Percentiles rank a stretch among this genome's conserved stretches.
Evolutionary conservation across 1,140 invertebrate genomes (phyloP).

Genomic region (Solen grandis): DNA sequence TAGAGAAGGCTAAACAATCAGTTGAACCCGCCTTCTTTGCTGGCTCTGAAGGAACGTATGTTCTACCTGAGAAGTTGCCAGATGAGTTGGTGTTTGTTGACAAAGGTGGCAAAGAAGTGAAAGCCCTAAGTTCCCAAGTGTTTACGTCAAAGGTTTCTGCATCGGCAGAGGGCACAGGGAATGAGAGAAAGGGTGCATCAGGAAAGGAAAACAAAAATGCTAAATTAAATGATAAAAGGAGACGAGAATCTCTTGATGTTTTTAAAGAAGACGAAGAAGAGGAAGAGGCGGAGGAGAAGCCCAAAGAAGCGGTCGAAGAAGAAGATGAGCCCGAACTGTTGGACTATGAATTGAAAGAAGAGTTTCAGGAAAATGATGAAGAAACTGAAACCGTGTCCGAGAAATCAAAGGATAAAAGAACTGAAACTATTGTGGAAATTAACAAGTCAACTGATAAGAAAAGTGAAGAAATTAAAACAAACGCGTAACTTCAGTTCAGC

Average conservation of each 20-base stretch:
- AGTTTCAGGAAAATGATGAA: background rate
- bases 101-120: conserved; percentile 38
- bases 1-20: conserved; percentile 54
- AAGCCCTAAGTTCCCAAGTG: conserved; percentile 33
- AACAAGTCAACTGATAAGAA: too few species aligned
- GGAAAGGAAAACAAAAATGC: too few species aligned
- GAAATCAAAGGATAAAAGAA: too few species aligned
- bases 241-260: conserved; percentile 2
- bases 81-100: conserved; percentile 64
- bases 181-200: too few species aligned
- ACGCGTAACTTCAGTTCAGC: too few species aligned
- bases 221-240: background rate
- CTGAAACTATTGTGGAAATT: too few species aligned
- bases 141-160: conserved; percentile 12
- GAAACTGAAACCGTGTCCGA: too few species aligned
- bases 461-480: too few species aligned
- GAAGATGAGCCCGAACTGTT: conserved; percentile 11
- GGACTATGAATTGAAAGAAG: background rate
- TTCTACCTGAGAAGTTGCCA: conserved; percentile 62
- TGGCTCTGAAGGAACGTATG: conserved; percentile 59
- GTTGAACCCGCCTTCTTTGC: conserved; percentile 64
- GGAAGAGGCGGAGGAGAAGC: conserved; percentile 33
- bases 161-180: background rate
- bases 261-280: conserved; percentile 14
- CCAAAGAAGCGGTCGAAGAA: conserved; percentile 14